These are phyloP conservation scores for Melinaea marsaeus DNA, from an alignment of 2,888 invertebrate species.

Conservation along the genomic window DNA sequence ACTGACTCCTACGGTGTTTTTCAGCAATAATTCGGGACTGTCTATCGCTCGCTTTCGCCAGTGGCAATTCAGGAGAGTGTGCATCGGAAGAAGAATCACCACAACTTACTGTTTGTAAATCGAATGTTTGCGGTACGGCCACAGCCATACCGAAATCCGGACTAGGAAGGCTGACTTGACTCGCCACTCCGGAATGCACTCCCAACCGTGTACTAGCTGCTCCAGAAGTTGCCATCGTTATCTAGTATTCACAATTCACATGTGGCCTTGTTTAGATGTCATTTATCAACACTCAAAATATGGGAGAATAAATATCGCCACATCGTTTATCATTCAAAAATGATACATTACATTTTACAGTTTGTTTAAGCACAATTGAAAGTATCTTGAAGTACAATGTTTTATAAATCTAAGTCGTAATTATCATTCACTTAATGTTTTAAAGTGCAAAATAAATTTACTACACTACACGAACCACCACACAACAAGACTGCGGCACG, in stretches of 20 bases:
- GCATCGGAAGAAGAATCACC: slow-evolving; percentile 71
- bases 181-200: slow-evolving; percentile 47
- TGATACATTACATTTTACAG: slow-evolving; percentile 2
- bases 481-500: slow-evolving; percentile 1
- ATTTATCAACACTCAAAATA: slow-evolving; percentile 33
- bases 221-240: slow-evolving; percentile 57
- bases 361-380: not conserved
- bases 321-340: slow-evolving; percentile 16
- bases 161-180: slow-evolving; percentile 44
- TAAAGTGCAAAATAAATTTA: not conserved
- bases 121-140: slow-evolving; percentile 49
- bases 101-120: slow-evolving; percentile 46
- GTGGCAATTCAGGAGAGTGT: slow-evolving; percentile 61
- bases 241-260: slow-evolving; percentile 19
- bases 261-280: slow-evolving; percentile 35
- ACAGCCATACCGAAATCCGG: slow-evolving; percentile 52
- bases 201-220: slow-evolving; percentile 47
- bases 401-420: not conserved
- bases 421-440: not conserved
- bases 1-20: slow-evolving; percentile 92
- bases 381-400: not conserved
- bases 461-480: slow-evolving; percentile 4
- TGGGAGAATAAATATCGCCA: slow-evolving; percentile 27
- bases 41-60: slow-evolving; percentile 82
- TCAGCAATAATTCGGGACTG: slow-evolving; percentile 93